Conservation (phyloP, 2,888 invertebrate genomes). For the Platypus cylindrus region DNA sequence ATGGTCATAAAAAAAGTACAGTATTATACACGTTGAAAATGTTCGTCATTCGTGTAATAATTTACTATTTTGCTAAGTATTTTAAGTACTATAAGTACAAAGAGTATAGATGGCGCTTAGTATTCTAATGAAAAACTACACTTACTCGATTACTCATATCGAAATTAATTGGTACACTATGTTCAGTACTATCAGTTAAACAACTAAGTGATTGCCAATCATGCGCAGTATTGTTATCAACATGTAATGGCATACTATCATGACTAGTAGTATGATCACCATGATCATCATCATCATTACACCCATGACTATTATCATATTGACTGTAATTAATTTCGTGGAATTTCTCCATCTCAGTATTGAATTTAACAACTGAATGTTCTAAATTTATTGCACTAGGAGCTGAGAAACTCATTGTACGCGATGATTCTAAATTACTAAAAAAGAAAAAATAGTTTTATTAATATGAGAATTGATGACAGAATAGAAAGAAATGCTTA, state of each 20-base stretch:
- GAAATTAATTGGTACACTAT: conserved; percentile 82
- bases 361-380: conserved; percentile 57
- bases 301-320: conserved; percentile 29
- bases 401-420: conserved; percentile 70
- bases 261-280: conserved; percentile 34
- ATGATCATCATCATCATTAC: too few species aligned
- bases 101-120: too few species aligned
- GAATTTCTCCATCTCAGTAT: conserved; percentile 38
- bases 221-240: conserved; percentile 45
- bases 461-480: too few species aligned
- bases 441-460: conserved; percentile 3
- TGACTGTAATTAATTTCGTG: conserved; percentile 30
- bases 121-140: neutral
- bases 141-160: conserved; percentile 82
- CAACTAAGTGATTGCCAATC: conserved; percentile 76
- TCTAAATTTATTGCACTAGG: conserved; percentile 77
- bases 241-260: conserved; percentile 32
- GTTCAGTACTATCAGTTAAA: conserved; percentile 80
- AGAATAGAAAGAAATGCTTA: too few species aligned
- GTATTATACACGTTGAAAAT: too few species aligned
- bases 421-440: conserved; percentile 56
- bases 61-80: too few species aligned
- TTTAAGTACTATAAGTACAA: too few species aligned
- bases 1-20: too few species aligned
- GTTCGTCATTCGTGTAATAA: too few species aligned